Conservation (phyloP, 1,140 invertebrate species). For the Drosophila bifasciata region DNA sequence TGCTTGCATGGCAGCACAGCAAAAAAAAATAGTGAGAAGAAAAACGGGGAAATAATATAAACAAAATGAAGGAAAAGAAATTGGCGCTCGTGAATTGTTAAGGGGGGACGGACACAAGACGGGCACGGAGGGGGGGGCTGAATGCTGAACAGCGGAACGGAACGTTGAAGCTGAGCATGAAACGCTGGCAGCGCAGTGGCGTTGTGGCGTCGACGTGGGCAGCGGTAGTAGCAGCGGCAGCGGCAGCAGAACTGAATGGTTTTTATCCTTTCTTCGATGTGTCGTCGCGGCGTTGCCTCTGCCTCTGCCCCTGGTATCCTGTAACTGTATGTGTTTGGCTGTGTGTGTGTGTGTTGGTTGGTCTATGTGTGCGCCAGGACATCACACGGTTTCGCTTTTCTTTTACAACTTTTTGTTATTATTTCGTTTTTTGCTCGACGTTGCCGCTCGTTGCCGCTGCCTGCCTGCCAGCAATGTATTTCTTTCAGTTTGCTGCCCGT, state of each 20-base stretch:
- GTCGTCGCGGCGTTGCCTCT: slow-evolving; percentile 59
- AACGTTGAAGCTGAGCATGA: slow-evolving; percentile 19
- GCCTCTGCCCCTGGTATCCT: slow-evolving; percentile 15
- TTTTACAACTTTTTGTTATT: slow-evolving; percentile 82
- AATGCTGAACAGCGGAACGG: slow-evolving; percentile 29
- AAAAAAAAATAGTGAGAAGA: slow-evolving; percentile 21
- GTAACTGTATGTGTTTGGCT: slow-evolving; percentile 9
- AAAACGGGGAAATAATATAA: slow-evolving; percentile 66
- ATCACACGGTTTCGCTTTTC: slow-evolving; percentile 82
- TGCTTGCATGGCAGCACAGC: slow-evolving; percentile 11
- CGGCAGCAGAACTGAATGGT: slow-evolving; percentile 57
- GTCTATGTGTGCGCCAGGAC: slow-evolving; percentile 62
- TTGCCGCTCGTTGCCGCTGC: too few relatives aligned
- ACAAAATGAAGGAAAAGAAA: slow-evolving; percentile 78
- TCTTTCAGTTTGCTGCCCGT: slow-evolving; percentile 77
- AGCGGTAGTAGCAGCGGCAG: slow-evolving; percentile 10
- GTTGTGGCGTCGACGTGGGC: slow-evolving; percentile 19
- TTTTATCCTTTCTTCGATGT: slow-evolving; percentile 79
- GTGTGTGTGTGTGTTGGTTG: slow-evolving; percentile 28
- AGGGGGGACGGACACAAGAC: slow-evolving; percentile 27
- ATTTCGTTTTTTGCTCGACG: slow-evolving; percentile 79
- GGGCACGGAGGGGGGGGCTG: slow-evolving; percentile 9
- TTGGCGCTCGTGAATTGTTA: slow-evolving; percentile 79
- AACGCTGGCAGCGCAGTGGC: slow-evolving; percentile 8
- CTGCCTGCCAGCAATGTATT: slow-evolving; percentile 73